A percentile compares a stretch with the other conserved stretches of the same genome.
These are phyloP conservation scores for Sitodiplosis mosellana DNA, from an alignment of 1,140 invertebrate genomes.

Conservation along the genomic window DNA sequence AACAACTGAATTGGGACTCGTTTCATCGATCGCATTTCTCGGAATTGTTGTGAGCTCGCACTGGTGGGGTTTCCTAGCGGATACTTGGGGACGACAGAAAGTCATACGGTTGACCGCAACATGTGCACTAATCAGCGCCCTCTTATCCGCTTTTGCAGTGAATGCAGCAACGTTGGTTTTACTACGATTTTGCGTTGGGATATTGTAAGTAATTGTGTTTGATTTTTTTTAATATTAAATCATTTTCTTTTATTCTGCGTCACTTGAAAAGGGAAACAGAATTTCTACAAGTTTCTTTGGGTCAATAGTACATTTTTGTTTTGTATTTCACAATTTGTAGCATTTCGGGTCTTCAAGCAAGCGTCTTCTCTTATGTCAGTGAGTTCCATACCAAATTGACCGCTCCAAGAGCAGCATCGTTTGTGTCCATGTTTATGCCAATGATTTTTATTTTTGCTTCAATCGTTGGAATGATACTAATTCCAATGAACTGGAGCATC, in stretches of 20 bases:
- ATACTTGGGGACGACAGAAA: constrained; percentile 48
- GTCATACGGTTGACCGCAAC: constrained; percentile 47
- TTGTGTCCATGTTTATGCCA: constrained; percentile 44
- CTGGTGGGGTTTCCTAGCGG: constrained; percentile 63
- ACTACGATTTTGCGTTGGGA: constrained; percentile 51
- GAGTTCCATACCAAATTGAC: constrained; percentile 37
- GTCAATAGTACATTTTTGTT: no score
- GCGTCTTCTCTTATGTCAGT: constrained; percentile 43
- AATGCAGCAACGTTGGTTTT: constrained; percentile 44
- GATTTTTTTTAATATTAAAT: not conserved
- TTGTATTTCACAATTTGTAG: no score
- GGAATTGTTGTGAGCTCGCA: constrained; percentile 40
- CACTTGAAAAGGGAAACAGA: no score
- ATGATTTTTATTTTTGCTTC: constrained; percentile 43
- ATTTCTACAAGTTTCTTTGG: no score
- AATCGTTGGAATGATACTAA: constrained; percentile 39
- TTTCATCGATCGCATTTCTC: constrained; percentile 43
- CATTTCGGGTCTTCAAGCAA: constrained; percentile 41
- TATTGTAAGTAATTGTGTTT: constrained; percentile 37
- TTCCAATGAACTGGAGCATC: constrained; percentile 32
- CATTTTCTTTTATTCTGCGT: not conserved
- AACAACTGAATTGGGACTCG: constrained; percentile 38
- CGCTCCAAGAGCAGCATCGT: constrained; percentile 27
- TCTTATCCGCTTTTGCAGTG: constrained; percentile 46
- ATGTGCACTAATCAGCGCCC: constrained; percentile 40